These are phyloP conservation scores for Melinopterus prodromus DNA, from an alignment of 2,888 invertebrate genomes.

Conservation along the genomic window DNA sequence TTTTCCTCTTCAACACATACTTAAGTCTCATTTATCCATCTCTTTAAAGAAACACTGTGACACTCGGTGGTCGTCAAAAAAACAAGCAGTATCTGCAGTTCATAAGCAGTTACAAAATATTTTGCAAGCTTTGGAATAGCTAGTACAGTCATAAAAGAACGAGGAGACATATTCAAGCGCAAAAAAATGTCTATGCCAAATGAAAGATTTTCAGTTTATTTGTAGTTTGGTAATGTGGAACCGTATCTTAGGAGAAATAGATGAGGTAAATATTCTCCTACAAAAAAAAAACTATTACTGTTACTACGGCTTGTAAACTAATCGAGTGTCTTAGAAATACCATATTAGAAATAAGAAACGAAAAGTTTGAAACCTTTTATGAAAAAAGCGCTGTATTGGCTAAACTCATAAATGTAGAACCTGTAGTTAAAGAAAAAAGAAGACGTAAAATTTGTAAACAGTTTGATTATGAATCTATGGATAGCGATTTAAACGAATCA, in stretches of 20 bases:
- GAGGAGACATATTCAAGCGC: neutral
- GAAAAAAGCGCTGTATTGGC: neutral
- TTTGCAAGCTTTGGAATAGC: neutral
- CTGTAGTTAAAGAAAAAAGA: neutral
- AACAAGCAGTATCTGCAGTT: neutral
- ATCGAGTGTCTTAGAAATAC: neutral
- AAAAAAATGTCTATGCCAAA: neutral
- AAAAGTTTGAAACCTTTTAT: neutral
- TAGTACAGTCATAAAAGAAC: neutral
- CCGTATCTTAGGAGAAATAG: neutral
- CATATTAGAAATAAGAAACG: neutral
- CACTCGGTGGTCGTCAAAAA: neutral
- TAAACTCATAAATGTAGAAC: neutral
- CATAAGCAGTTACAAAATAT: neutral
- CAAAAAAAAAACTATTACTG: neutral
- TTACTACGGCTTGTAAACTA: neutral
- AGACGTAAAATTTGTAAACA: neutral
- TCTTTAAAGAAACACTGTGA: neutral
- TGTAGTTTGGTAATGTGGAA: neutral
- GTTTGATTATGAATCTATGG: neutral
- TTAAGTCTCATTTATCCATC: constrained; percentile 4
- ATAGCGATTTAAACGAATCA: neutral
- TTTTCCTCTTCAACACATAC: constrained; percentile 22
- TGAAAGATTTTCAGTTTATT: neutral
- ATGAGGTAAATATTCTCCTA: neutral